Evolutionary conservation across 2,113 vertebrate species (phyloP), one percentile per base, ranked within the genome.

Genomic region (Thunnus thynnus): DNA sequence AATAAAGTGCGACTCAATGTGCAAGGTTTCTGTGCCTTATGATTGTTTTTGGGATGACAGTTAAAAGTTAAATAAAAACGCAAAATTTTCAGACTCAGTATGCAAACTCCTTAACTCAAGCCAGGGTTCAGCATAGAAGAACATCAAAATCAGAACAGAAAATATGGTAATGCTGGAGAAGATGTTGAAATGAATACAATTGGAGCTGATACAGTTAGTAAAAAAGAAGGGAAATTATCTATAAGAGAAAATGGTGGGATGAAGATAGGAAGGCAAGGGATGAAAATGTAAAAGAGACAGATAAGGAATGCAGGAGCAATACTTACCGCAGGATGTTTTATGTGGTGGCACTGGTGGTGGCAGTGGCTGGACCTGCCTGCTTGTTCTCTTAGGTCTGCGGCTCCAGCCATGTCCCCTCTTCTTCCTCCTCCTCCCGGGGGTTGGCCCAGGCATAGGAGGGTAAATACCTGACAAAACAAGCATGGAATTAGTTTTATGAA

Each of bases 271-370:
- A 41, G 48, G 41, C 27, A 47, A 76, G 46, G 56, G 13, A 55
- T 52, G 8, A 36, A 69, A 63, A 72, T 20, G 50, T 55, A 65
- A 57, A 58, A 70, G 13, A 65, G 16, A 72, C n/a, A 41, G 13
- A 20, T 66, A 4, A 54, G 27, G 50, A 58, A 57, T 55, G 48
- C 22, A 32, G 20, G 48, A n/a, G 25, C 51, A 64, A 13, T 22
- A 93, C 97, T 95, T 96, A 98, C 97, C 96, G 72, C 97, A 98
- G 18, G 96, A 97, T 67, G 95, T 94, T 94, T 95, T 97, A 7
- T 88, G 89, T 54, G 92, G 86, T 2, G 8, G 67, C 46, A 61
- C 51, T 14, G 77, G 84, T 6, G 69, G 88, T 70, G 86, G 84
- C 10, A 57, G 56, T 20, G 51, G 78, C 75, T 81, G 85, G 50